Evolutionary conservation across 2,113 vertebrate species (phyloP).

Genomic region (Alaudala cheleensis): DNA sequence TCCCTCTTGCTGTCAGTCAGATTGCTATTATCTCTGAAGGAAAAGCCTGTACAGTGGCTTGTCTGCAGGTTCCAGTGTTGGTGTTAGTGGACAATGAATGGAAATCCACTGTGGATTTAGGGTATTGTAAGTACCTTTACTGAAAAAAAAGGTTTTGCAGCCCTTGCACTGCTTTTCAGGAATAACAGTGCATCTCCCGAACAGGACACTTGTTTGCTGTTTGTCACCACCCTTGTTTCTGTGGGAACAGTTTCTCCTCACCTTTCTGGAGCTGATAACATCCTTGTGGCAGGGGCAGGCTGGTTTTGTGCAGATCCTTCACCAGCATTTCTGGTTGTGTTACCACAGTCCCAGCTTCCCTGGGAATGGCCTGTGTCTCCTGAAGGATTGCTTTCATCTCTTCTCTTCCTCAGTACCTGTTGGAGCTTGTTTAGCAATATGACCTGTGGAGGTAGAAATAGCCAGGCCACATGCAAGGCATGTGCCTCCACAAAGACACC

Average conservation of each 20-base stretch:
- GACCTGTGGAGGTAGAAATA: not conserved
- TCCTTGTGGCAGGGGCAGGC: not conserved
- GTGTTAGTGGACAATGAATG: not conserved
- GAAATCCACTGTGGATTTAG: not conserved
- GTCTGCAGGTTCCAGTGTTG: not conserved
- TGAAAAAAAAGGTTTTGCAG: not conserved
- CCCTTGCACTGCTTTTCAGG: not conserved
- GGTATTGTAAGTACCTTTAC: not conserved
- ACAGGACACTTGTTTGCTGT: not conserved
- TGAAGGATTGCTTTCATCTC: not conserved
- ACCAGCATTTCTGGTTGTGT: not conserved
- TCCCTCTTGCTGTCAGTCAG: not conserved
- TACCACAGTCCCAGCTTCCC: not conserved
- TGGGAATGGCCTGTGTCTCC: not conserved
- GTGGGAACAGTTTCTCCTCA: not conserved
- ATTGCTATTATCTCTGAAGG: not conserved
- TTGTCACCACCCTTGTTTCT: not conserved
- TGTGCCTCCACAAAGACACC: fast-evolving
- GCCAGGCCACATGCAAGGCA: not conserved
- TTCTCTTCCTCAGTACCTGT: not conserved
- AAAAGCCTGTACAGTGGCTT: not conserved
- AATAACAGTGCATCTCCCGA: not conserved
- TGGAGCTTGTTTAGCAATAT: not conserved
- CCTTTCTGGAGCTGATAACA: not conserved
- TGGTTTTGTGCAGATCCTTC: not conserved